A percentile compares a stretch with the other conserved stretches of the same genome.
Evolutionary conservation across 2,797 vertebrate species (phyloP).

Genomic region (Pelochelys cantorii): DNA sequence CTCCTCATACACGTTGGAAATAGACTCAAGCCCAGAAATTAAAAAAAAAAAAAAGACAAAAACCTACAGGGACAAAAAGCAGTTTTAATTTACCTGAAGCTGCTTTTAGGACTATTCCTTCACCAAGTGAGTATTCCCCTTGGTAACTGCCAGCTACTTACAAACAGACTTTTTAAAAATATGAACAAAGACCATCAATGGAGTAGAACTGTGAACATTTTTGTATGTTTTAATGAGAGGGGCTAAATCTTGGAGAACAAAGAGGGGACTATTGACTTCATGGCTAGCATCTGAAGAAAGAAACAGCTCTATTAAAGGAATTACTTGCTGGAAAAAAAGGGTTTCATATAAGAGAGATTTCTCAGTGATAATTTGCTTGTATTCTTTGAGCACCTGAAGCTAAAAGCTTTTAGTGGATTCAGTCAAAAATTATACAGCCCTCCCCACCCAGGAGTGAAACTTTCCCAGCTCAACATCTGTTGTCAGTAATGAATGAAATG

Average conservation of each 20-base stretch:
- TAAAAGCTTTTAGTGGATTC: not conserved
- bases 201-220: not conserved
- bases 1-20: not conserved
- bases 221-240: not conserved
- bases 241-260: not conserved
- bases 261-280: not conserved
- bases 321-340: not conserved
- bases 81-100: not conserved
- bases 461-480: constrained; percentile 13
- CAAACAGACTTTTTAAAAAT: not conserved
- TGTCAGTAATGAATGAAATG: constrained; percentile 27
- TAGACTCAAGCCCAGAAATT: not conserved
- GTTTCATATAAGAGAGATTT: not conserved
- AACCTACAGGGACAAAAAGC: not conserved
- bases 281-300: not conserved
- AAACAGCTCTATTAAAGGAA: not conserved
- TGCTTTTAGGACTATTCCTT: not conserved
- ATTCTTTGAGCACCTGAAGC: not conserved
- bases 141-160: not conserved
- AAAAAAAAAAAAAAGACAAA: not conserved
- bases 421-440: not conserved
- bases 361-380: not conserved
- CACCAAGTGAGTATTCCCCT: accelerated
- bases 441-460: not conserved
- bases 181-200: accelerated